Evolutionary conservation across 2,888 invertebrate genomes (phyloP).

Genomic region (Erebia epiphron): DNA sequence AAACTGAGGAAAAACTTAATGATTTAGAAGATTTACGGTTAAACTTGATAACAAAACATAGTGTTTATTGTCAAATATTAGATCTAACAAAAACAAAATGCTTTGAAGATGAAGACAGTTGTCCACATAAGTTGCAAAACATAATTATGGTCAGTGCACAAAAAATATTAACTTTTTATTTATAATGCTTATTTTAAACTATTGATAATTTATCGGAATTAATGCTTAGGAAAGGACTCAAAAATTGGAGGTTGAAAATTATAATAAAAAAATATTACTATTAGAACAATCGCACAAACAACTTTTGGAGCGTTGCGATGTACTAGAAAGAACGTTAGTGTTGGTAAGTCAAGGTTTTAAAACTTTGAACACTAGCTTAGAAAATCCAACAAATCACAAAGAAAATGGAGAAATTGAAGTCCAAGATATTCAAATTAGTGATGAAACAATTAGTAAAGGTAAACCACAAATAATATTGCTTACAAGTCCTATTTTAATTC

Average conservation of each 20-base stretch:
- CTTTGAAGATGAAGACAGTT: conserved; percentile 57
- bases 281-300: conserved; percentile 59
- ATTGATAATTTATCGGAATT: not conserved
- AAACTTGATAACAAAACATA: conserved; percentile 65
- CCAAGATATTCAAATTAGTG: conserved; percentile 67
- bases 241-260: conserved; percentile 59
- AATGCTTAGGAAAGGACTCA: conserved; percentile 57
- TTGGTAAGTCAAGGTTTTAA: conserved; percentile 66
- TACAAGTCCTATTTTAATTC: too few relatives aligned
- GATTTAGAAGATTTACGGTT: conserved; percentile 68
- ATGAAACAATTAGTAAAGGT: conserved; percentile 61
- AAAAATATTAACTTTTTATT: conserved; percentile 12
- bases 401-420: conserved; percentile 50
- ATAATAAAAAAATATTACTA: conserved; percentile 56
- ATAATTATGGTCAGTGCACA: conserved; percentile 55
- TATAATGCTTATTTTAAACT: not conserved
- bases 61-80: conserved; percentile 67
- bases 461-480: conserved; percentile 33
- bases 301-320: conserved; percentile 58
- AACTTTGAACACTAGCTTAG: conserved; percentile 41
- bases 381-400: conserved; percentile 42
- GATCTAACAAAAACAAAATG: conserved; percentile 63
- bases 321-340: conserved; percentile 64
- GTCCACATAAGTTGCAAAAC: conserved; percentile 65
- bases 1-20: conserved; percentile 60